A percentile compares a stretch with the other conserved stretches of the same genome.
Evolutionary conservation across 2,113 vertebrate species (phyloP).

Genomic region (Nipponia nippon): DNA sequence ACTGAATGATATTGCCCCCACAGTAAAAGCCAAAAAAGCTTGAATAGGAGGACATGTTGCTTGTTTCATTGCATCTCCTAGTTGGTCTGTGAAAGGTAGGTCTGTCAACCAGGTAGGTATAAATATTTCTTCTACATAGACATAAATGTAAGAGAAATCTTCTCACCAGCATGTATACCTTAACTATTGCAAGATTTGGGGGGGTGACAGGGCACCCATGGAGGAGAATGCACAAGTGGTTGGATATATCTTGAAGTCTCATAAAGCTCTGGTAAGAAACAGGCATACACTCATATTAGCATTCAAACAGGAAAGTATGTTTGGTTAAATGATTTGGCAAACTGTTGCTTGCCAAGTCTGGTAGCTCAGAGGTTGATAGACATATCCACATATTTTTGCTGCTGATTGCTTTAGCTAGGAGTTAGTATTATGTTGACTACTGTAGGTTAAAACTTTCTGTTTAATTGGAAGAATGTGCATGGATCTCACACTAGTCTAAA

Average conservation of each 20-base stretch:
- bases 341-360: background rate
- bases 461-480: background rate
- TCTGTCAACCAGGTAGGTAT: background rate
- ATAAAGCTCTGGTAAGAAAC: background rate
- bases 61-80: background rate
- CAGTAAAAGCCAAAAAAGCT: background rate
- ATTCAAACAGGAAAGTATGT: background rate
- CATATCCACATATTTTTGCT: background rate
- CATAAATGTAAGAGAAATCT: background rate
- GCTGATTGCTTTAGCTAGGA: background rate
- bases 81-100: background rate
- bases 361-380: background rate
- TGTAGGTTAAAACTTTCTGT: background rate
- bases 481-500: background rate
- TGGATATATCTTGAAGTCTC: background rate
- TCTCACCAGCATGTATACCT: background rate
- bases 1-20: background rate
- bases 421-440: background rate
- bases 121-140: background rate
- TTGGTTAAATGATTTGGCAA: background rate
- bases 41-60: background rate
- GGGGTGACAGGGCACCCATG: background rate
- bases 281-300: fast-evolving
- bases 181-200: background rate
- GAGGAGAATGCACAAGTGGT: background rate